Conservation (phyloP, 2,797 vertebrate genomes). For the Gouania willdenowi region DNA sequence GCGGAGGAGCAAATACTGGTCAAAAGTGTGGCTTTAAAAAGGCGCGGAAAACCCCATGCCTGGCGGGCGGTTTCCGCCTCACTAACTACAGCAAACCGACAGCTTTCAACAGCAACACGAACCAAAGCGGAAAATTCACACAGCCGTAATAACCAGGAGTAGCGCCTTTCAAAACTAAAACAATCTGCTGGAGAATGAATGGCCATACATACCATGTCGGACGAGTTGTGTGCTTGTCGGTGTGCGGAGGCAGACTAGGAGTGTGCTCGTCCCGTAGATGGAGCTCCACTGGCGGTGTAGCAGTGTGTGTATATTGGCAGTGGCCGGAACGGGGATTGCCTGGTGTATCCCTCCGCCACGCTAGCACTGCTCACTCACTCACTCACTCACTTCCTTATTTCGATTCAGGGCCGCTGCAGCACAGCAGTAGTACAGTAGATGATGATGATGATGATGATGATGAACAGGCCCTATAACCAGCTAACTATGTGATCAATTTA, state of each 20-base stretch:
- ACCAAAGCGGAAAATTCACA: not conserved
- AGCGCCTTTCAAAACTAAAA: not conserved
- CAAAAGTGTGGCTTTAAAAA: too few relatives aligned
- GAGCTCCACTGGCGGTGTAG: conserved; percentile 63
- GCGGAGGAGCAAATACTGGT: too few relatives aligned
- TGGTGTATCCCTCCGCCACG: conserved; percentile 78
- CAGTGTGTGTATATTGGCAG: conserved; percentile 67
- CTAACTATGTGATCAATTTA: too few relatives aligned
- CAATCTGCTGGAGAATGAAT: conserved; percentile 35
- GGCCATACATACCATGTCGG: conserved; percentile 74
- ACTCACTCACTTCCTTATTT: conserved; percentile 72
- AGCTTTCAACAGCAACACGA: conserved; percentile 18
- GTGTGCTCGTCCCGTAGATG: conserved; percentile 67
- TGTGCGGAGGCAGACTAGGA: conserved; percentile 60
- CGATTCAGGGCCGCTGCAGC: conserved; percentile 42
- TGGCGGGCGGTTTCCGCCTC: conserved; percentile 46
- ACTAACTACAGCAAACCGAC: conserved; percentile 1
- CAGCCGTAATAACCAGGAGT: too few relatives aligned
- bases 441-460: too few relatives aligned
- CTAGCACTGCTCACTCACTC: conserved; percentile 61
- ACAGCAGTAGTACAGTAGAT: conserved; percentile 4
- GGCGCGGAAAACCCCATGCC: too few relatives aligned
- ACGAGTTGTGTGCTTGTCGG: conserved; percentile 57
- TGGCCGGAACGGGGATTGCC: conserved; percentile 52
- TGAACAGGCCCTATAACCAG: too few relatives aligned